Evolutionary conservation across 1,140 invertebrate genomes (phyloP), one percentile per base, ranked within the genome.

Genomic region (Acromyrmex echinatior): DNA sequence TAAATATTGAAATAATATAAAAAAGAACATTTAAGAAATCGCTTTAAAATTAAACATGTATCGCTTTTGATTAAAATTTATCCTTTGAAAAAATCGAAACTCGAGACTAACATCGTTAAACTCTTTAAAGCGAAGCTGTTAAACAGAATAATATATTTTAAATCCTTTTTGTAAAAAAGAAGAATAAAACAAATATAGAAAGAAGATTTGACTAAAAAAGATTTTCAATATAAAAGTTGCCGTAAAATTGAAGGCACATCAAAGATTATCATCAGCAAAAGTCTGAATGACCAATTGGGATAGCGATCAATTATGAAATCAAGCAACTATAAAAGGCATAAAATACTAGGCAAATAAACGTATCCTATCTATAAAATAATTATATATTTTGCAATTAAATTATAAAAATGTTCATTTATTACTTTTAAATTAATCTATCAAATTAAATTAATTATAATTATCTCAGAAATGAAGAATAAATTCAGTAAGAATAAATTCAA

Each of bases 221-320:
- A 91, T 91, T 84, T 78, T 66, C 73, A 87, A 91, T 92, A 92
- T 91, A 93, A 93, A 92, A 92, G 92, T 94, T 92, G 91, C 87
- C 87, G 74, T 86, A 88, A 90, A 93, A 93, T 94, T 93, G 93
- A 92, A 93, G 91, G 90, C 87, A 89, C 89, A 81, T 85, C 77
- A 65, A 86, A 88, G 91, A 94, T 93, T 92, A 94, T 92, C 90
- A 87, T 88, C 68, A 85, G 88, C 65, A 63, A 82, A 53, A 71
- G 85, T 65, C 77, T 77, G 84, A 73, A 81, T 78, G 73, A 76
- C 71, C 76, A 63, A 65, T 81, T 60, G 80, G 51, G 86, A 87
- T 62, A 65, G n/a, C n/a, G 63, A 4, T 53, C 62, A 80, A 45
- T 70, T 80, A 18, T 14, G 16, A 56, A 80, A 80, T 2, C 49